Evolutionary conservation across 92 coral and sea anemone genomes (phyloP).

Genomic region (Anthopleura xanthogrammica): DNA sequence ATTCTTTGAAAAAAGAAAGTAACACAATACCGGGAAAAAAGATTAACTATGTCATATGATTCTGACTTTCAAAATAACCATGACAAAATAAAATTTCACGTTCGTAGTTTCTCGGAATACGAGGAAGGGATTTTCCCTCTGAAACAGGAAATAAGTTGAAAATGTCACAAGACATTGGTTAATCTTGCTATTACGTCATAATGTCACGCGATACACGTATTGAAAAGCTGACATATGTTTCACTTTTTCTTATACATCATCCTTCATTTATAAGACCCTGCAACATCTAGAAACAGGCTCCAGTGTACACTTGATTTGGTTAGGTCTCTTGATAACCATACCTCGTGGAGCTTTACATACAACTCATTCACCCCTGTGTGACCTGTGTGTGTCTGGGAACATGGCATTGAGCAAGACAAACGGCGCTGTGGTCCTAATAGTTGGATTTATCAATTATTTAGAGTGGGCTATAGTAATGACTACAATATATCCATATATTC

Average conservation of each 20-base stretch:
- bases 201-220: not conserved
- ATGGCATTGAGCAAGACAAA: conserved; percentile 41
- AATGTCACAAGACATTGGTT: not conserved
- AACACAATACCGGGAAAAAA: too few relatives aligned
- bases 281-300: not conserved
- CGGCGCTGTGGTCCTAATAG: conserved; percentile 40
- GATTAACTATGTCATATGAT: not conserved
- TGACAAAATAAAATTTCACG: not conserved
- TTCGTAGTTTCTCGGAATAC: not conserved
- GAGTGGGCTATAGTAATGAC: conserved; percentile 77
- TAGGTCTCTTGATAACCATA: too few relatives aligned
- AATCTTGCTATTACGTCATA: not conserved
- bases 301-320: too few relatives aligned
- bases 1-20: not conserved
- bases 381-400: not conserved
- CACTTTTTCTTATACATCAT: not conserved
- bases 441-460: conserved; percentile 67
- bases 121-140: not conserved
- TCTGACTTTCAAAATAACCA: not conserved
- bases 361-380: not conserved
- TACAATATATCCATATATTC: conserved; percentile 59
- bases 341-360: not conserved
- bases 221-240: not conserved
- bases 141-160: not conserved
- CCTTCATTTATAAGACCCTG: not conserved